Conservation (phyloP, 2,888 invertebrate species). For the Cheilosia soror region DNA sequence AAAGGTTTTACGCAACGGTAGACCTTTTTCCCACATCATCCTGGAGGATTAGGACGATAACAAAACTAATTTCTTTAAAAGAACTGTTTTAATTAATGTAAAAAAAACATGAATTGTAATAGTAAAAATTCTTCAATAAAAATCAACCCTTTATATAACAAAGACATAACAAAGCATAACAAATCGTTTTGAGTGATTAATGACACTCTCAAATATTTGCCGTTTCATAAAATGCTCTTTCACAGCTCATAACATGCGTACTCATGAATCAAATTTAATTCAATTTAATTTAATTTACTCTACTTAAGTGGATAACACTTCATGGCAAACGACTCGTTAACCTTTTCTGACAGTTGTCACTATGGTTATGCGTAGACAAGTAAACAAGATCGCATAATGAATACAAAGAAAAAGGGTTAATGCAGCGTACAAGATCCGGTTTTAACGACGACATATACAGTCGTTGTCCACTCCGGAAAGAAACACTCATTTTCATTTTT, state of each 20-base stretch:
- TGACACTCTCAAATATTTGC: conserved; percentile 20
- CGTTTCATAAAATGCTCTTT: conserved; percentile 27
- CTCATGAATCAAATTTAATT: conserved; percentile 53
- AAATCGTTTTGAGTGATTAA: conserved; percentile 69
- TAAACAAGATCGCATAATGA: conserved; percentile 58
- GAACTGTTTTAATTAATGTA: too few species aligned
- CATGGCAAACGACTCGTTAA: conserved; percentile 33
- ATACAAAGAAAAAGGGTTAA: conserved; percentile 63
- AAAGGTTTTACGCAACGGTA: too few species aligned
- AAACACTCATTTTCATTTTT: not conserved
- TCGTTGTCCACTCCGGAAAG: conserved; percentile 29
- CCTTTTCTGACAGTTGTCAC: conserved; percentile 39
- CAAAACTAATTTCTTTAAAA: too few species aligned
- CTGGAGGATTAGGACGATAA: too few species aligned
- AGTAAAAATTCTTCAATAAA: too few species aligned
- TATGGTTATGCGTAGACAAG: conserved; percentile 45
- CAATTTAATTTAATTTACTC: conserved; percentile 45
- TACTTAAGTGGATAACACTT: conserved; percentile 28
- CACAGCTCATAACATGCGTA: conserved; percentile 51
- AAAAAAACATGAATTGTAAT: too few species aligned
- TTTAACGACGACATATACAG: conserved; percentile 4
- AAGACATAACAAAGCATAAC: conserved; percentile 60
- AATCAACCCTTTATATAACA: not conserved
- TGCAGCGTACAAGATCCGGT: conserved; percentile 54
- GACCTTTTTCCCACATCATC: too few species aligned